Percentiles rank a stretch among this genome's conserved stretches.
These are phyloP conservation scores for Oryctes rhinoceros DNA, from an alignment of 1,140 invertebrate species.

Conservation along the genomic window DNA sequence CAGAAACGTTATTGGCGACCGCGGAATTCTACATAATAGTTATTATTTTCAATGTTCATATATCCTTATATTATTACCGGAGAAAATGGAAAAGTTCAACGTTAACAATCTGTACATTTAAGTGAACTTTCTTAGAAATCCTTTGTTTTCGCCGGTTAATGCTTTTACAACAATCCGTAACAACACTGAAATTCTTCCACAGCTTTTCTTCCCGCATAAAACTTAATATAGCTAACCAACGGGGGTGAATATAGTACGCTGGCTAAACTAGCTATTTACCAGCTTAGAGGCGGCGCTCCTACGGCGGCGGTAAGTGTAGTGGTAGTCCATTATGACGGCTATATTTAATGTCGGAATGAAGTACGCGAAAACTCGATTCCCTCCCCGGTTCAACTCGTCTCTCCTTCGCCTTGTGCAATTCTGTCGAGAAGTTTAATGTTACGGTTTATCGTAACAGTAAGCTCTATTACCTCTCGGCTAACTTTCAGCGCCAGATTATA, in stretches of 20 bases:
- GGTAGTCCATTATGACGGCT: conserved; percentile 5
- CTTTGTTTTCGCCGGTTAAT: too few species aligned
- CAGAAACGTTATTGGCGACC: too few species aligned
- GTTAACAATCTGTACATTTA: too few species aligned
- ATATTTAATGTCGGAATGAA: conserved; percentile 15
- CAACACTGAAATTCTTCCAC: too few species aligned
- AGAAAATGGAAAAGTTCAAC: too few species aligned
- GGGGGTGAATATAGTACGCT: neutral
- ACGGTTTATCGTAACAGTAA: conserved; percentile 14
- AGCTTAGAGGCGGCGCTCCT: neutral
- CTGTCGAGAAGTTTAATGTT: neutral
- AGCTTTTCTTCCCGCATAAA: neutral
- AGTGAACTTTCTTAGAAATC: too few species aligned
- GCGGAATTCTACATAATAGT: too few species aligned
- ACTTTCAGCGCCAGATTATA: conserved; percentile 7
- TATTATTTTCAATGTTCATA: too few species aligned
- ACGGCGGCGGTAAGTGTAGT: neutral
- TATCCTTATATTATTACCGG: too few species aligned
- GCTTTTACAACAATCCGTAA: too few species aligned
- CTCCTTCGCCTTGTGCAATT: conserved; percentile 7
- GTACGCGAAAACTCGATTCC: conserved; percentile 1
- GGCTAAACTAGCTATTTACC: neutral
- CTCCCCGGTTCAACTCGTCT: neutral
- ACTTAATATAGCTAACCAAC: neutral
- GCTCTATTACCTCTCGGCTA: conserved; percentile 9